Base-by-base conservation (phyloP, 2,888 invertebrate species). In the Crepidodera aurea region DNA sequence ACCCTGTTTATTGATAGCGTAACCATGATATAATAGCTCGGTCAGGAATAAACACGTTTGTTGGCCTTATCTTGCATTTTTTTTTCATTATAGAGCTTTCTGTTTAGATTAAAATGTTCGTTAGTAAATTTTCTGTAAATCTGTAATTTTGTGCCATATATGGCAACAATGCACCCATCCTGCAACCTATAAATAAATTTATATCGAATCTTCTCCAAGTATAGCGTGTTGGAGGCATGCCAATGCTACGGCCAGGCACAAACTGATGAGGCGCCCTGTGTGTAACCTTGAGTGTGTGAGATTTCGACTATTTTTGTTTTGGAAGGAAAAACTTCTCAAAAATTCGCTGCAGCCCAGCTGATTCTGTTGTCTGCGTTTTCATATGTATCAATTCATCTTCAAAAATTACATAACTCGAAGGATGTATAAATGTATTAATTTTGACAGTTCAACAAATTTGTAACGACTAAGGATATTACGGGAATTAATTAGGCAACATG, bases 191-290 rank as follows among this genome's bases (percentile, higher is more conserved):
- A 86, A 88, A 89, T 89, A 89, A 85, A 83, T 83, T 84, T 84
- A 84, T 77, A 85, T 83, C 83, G 84, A 85, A 91, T 90, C 88
- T 88, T 90, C 88, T 88, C 91, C 91, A 90, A 92, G 90, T 92
- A 91, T 92, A 92, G 91, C 86, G 87, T 86, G 87, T 90, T 92
- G 92, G 92, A 88, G 79, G 68, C 72, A 65, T 83, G 91, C 91
- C 91, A 91, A 86, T 76, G 77, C 77, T 75, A 73, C 75, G 76
- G 75, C 74, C 72, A 51, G 55, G 44, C 27, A 44, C 46, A 58
- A 50, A 58, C 16, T 51, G 44, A 57, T 54, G 57, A 40, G 50
- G 57, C 59, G 59, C 65, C 59, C 62, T 62, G 46, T 59, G 55
- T 51, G 51, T 39, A 54, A 60, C 60, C 60, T 60, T 60, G 60